Evolutionary conservation across 2,888 invertebrate genomes (phyloP).

Genomic region (Apotomis betuletana): DNA sequence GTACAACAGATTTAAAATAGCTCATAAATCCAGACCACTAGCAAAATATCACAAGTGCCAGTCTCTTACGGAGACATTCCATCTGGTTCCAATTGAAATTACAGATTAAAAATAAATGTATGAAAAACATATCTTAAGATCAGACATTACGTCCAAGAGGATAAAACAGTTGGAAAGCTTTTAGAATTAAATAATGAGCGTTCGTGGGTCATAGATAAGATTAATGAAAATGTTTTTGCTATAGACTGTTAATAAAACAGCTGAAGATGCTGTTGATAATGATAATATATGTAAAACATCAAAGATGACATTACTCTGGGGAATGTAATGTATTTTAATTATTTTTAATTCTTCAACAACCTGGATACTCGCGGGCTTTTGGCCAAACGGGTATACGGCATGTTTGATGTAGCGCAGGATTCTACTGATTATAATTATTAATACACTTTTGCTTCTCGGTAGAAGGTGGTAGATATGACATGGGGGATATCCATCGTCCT

Average conservation of each 20-base stretch:
- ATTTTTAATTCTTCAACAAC: neutral
- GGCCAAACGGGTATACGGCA: too few relatives aligned
- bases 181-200: constrained; percentile 21
- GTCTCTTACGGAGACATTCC: constrained; percentile 23
- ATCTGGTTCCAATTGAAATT: constrained; percentile 29
- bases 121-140: constrained; percentile 14
- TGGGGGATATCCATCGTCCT: too few relatives aligned
- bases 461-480: too few relatives aligned
- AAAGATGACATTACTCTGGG: neutral
- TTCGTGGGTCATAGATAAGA: constrained; percentile 13
- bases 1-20: constrained; percentile 25
- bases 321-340: constrained; percentile 10
- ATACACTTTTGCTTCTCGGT: too few relatives aligned
- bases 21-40: constrained; percentile 24
- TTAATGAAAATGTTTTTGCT: constrained; percentile 12
- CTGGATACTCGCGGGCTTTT: neutral
- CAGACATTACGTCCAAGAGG: constrained; percentile 3
- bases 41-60: constrained; percentile 24
- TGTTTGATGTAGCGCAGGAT: too few relatives aligned
- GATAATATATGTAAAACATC: neutral
- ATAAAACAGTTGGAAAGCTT: constrained; percentile 11
- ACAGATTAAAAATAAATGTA: constrained; percentile 10
- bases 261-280: neutral
- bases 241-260: constrained; percentile 5
- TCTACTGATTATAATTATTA: too few relatives aligned